These are phyloP conservation scores for Cairina moschata DNA, from an alignment of 2,113 vertebrate species.

Conservation along the genomic window DNA sequence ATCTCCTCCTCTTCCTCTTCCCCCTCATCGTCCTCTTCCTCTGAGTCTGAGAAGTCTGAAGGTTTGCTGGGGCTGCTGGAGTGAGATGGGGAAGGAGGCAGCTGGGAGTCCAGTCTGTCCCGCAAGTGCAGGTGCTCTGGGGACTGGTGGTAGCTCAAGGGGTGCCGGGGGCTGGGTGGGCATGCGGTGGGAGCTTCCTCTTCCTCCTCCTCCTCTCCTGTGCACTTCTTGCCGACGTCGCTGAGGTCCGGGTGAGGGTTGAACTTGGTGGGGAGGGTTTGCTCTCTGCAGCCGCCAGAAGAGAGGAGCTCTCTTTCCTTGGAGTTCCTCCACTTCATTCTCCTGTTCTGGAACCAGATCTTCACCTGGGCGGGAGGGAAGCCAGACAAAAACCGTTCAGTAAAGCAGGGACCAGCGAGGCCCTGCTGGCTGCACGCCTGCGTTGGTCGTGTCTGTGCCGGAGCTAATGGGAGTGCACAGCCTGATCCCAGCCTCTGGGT, in stretches of 20 bases:
- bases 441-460: fast-evolving
- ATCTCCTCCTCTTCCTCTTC: constrained; percentile 91
- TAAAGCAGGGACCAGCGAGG: not conserved
- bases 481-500: not conserved
- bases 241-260: constrained; percentile 98
- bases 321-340: constrained; percentile 99
- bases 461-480: not conserved
- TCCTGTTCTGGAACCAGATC: constrained; percentile 99
- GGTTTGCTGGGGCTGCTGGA: constrained; percentile 88
- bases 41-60: constrained; percentile 91
- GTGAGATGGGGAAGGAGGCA: constrained; percentile 80
- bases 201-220: constrained; percentile 74
- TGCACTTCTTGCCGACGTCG: constrained; percentile 88
- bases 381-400: fast-evolving
- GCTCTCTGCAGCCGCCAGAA: constrained; percentile 93
- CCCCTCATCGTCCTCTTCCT: constrained; percentile 83
- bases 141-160: constrained; percentile 67
- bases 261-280: constrained; percentile 95
- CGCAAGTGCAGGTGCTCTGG: constrained; percentile 68
- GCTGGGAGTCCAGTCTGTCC: constrained; percentile 73
- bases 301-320: constrained; percentile 97
- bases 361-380: constrained; percentile 84
- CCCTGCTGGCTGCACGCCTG: not conserved
- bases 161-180: constrained; percentile 59
- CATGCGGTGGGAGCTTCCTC: constrained; percentile 58